Base-by-base conservation (phyloP, 1,140 invertebrate species). In the Ceratina japonica region DNA sequence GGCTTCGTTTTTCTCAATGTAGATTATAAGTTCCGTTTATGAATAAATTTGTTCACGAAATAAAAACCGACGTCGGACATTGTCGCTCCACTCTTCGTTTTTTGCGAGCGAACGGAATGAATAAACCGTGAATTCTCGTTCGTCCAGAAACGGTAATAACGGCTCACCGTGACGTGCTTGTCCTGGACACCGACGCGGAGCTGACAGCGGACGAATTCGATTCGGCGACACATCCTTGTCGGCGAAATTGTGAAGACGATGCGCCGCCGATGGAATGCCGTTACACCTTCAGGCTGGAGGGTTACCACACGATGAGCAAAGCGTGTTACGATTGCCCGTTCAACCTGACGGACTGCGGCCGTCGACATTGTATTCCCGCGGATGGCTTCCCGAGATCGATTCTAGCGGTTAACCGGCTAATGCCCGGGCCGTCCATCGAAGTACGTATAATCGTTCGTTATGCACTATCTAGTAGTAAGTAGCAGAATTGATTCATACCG, bases 351-450 rank as follows among this genome's bases (percentile, higher is more conserved):
- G 97, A 98, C 88, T 98, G 97, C 87, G 93, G 92, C 59, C 92
- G 95, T 54, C 94, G 94, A 0, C 95, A 98, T 85, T 98, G 97
- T 87, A 94, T 98, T 69, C 93, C 96, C 5, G 96, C 95, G 7
- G 97, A 98, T 90, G 97, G 97, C 0, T 92, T 96, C 8, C 93
- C 94, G 31, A 93, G 97, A 80, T 92, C 95, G 0, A 90, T 98
- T 20, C 94, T 96, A 3, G 95, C 96, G 0, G 94, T 98, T 5
- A 98, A 98, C 92, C 94, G 97, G 70, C 95, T 96, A 92, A 94
- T 98, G 92, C 97, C 97, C 1, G 97, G 97, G 73, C 97, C 97
- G 12, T 88, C 94, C 1, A 95, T 98, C 58, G 95, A 98, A 93
- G 97, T 97, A 91, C 2, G 37, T 65, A 20, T 13, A 18, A 56